Conservation (phyloP, 2,113 vertebrate genomes). For the Puma concolor region DNA sequence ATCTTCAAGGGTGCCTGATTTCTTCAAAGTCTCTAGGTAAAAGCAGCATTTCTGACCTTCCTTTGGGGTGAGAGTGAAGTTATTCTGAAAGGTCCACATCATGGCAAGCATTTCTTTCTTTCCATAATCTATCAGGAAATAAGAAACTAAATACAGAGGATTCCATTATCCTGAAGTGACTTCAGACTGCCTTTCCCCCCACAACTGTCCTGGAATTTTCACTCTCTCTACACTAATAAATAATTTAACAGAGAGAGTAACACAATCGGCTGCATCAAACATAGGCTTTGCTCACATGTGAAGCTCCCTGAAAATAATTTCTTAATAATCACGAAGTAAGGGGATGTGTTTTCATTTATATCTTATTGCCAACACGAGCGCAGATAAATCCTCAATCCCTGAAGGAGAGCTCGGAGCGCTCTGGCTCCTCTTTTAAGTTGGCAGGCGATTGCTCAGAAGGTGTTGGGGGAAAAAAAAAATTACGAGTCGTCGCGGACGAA, state of each 20-base stretch:
- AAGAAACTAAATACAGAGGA: background rate
- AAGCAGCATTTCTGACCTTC: conserved; percentile 10
- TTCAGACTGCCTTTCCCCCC: background rate
- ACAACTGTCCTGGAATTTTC: conserved; percentile 28
- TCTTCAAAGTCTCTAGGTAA: background rate
- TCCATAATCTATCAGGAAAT: conserved; percentile 14
- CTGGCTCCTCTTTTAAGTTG: conserved; percentile 69
- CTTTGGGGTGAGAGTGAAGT: conserved; percentile 51
- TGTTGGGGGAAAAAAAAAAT: conserved; percentile 58
- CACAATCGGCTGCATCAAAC: background rate
- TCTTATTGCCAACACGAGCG: background rate
- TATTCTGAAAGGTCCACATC: background rate
- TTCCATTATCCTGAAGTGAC: conserved; percentile 19
- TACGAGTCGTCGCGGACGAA: conserved; percentile 70
- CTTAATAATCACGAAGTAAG: background rate
- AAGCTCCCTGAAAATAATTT: conserved; percentile 48
- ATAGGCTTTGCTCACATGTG: conserved; percentile 40
- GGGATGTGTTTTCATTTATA: conserved; percentile 4
- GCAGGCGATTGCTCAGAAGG: conserved; percentile 71
- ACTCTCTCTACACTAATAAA: background rate
- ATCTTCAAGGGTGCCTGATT: background rate
- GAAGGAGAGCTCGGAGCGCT: conserved; percentile 55
- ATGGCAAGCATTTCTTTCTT: conserved; percentile 7
- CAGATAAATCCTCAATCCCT: background rate
- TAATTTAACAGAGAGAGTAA: background rate